Percentiles rank a stretch among this genome's conserved stretches.
Evolutionary conservation across 2,113 vertebrate genomes (phyloP).

Genomic region (Sakesphorus luctuosus): DNA sequence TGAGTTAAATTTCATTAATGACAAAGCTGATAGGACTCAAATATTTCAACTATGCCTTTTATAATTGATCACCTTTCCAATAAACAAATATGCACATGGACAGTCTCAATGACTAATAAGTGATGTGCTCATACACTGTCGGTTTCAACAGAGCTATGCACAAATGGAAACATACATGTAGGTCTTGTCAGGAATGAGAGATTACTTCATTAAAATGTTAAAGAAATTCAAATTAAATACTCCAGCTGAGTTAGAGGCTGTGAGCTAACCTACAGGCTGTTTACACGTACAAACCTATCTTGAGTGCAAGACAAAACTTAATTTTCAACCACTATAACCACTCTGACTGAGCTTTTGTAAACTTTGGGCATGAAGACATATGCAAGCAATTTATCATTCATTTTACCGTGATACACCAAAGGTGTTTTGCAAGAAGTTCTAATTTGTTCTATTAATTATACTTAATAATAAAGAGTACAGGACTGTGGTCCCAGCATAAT

Average conservation of each 20-base stretch:
- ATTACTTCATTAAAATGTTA: constrained; percentile 66
- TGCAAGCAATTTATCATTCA: background rate
- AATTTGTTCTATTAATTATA: constrained; percentile 45
- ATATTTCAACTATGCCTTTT: background rate
- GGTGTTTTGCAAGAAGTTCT: background rate
- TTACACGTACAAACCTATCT: constrained; percentile 40
- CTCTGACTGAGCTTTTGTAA: constrained; percentile 30
- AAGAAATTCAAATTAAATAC: constrained; percentile 59
- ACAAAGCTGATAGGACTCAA: background rate
- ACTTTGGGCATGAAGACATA: background rate
- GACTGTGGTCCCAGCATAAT: background rate
- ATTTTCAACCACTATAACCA: constrained; percentile 22
- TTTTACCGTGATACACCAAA: background rate
- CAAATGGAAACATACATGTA: background rate
- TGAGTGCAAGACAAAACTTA: background rate
- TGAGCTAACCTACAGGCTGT: constrained; percentile 56
- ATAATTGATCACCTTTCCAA: background rate
- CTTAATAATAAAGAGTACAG: background rate
- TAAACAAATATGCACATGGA: background rate
- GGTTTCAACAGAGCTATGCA: background rate
- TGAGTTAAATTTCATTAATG: background rate
- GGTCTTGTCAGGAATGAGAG: constrained; percentile 44
- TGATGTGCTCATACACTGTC: background rate
- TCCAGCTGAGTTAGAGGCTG: background rate
- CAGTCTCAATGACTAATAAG: background rate